Conservation (phyloP, 2,888 invertebrate genomes). For the Zonitis immaculata region DNA sequence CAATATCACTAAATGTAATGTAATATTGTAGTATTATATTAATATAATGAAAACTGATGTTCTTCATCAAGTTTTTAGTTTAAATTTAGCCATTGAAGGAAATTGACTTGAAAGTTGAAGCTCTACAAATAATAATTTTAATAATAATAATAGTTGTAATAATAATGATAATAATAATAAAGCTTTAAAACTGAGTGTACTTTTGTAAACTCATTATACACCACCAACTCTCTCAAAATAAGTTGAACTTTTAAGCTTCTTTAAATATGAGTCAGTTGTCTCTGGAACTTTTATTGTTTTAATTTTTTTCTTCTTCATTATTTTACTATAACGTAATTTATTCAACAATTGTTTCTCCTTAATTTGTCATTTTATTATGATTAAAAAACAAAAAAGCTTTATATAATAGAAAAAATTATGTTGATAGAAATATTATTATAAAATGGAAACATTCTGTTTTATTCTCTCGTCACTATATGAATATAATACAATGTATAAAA, state of each 20-base stretch:
- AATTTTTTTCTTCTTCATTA: constrained; percentile 2
- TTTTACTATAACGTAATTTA: constrained; percentile 6
- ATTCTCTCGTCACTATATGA: too few species aligned
- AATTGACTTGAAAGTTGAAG: constrained; percentile 23
- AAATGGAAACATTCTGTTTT: not conserved
- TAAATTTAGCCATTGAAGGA: constrained; percentile 23
- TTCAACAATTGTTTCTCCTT: constrained; percentile 10
- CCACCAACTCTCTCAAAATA: constrained; percentile 6
- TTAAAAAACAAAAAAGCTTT: too few species aligned
- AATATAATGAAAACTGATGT: not conserved
- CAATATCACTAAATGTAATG: too few species aligned
- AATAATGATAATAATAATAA: constrained; percentile 30
- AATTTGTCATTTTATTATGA: too few species aligned
- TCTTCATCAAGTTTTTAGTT: constrained; percentile 22
- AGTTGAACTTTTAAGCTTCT: constrained; percentile 13
- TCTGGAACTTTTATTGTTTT: constrained; percentile 3
- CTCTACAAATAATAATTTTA: too few species aligned
- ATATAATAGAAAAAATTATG: too few species aligned
- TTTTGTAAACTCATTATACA: constrained; percentile 15
- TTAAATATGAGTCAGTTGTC: constrained; percentile 8
- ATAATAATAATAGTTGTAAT: too few species aligned
- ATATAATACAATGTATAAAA: too few species aligned
- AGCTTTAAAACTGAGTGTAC: constrained; percentile 12
- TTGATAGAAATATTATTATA: too few species aligned
- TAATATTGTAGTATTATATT: too few species aligned